phyloP scores from a whole-genome alignment of 2,113 vertebrate genomes.

The Cyphomyrus plagiostoma region DNA sequence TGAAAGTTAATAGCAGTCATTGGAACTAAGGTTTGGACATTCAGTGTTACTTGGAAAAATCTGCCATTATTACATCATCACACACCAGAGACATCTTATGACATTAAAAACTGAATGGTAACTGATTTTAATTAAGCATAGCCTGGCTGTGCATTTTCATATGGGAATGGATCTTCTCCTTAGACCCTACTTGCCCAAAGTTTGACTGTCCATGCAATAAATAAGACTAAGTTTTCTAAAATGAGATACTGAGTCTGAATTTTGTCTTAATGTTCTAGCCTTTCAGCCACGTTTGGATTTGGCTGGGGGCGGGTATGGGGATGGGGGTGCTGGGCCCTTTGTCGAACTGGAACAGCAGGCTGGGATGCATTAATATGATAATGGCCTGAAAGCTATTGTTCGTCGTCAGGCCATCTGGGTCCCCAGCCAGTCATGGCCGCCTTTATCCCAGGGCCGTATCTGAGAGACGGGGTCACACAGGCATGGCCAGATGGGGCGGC shows the following conservation, averaged over 20 bases:
- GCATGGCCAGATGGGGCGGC: slow-evolving; percentile 3
- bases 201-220: not conserved
- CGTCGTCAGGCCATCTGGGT: slow-evolving; percentile 59
- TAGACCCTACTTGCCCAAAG: not conserved
- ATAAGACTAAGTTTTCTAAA: not conserved
- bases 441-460: slow-evolving; percentile 13
- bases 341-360: slow-evolving; percentile 37
- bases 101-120: not conserved
- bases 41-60: not conserved
- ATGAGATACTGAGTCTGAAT: not conserved
- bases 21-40: not conserved
- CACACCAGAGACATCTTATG: not conserved
- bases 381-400: slow-evolving; percentile 42
- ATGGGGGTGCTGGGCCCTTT: slow-evolving; percentile 22
- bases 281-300: not conserved
- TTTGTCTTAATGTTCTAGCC: not conserved
- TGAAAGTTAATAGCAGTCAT: not conserved
- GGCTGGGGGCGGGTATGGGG: not conserved
- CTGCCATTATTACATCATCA: not conserved
- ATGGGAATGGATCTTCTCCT: not conserved
- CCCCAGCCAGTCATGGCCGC: slow-evolving; percentile 22
- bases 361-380: slow-evolving; percentile 59
- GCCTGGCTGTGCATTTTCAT: not conserved
- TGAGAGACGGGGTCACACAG: not conserved
- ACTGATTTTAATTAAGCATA: not conserved